Evolutionary conservation across 2,113 vertebrate genomes (phyloP).

Genomic region (Polyodon spathula): DNA sequence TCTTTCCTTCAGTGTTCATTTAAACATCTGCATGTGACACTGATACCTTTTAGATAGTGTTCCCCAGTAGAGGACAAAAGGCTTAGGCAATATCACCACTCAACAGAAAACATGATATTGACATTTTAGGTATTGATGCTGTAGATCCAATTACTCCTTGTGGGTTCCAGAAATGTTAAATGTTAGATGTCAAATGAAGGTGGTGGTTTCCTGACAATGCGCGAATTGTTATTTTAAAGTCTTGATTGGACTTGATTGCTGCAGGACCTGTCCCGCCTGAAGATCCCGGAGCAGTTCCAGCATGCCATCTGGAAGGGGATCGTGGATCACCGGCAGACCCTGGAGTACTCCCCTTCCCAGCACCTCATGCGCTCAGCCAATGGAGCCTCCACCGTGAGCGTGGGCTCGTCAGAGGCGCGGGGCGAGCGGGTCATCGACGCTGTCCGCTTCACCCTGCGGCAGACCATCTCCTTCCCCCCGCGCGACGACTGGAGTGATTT

Average conservation of each 20-base stretch:
- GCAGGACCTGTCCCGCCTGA: constrained; percentile 94
- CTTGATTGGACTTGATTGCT: constrained; percentile 3
- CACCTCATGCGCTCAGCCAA: constrained; percentile 90
- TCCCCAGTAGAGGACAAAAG: not conserved
- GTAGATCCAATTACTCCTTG: no score
- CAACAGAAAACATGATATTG: no score
- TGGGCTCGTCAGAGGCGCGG: constrained; percentile 85
- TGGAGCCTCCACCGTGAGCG: constrained; percentile 79
- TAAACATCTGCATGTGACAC: constrained; percentile 38
- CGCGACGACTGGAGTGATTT: constrained; percentile 97
- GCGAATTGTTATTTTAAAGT: not conserved
- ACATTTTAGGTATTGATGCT: no score
- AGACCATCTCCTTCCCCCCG: constrained; percentile 96
- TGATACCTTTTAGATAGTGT: constrained; percentile 30
- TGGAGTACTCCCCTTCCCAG: constrained; percentile 79
- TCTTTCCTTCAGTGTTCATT: no score
- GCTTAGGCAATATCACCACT: no score
- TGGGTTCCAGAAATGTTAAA: not conserved
- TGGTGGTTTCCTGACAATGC: constrained; percentile 34
- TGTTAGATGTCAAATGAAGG: constrained; percentile 14
- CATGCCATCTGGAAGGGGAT: constrained; percentile 97
- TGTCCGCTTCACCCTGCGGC: constrained; percentile 92
- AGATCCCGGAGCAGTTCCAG: constrained; percentile 91
- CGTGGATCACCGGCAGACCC: constrained; percentile 89
- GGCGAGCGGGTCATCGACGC: constrained; percentile 95